Conservation (phyloP, 2,888 invertebrate genomes). For the Drosophila quinaria region DNA sequence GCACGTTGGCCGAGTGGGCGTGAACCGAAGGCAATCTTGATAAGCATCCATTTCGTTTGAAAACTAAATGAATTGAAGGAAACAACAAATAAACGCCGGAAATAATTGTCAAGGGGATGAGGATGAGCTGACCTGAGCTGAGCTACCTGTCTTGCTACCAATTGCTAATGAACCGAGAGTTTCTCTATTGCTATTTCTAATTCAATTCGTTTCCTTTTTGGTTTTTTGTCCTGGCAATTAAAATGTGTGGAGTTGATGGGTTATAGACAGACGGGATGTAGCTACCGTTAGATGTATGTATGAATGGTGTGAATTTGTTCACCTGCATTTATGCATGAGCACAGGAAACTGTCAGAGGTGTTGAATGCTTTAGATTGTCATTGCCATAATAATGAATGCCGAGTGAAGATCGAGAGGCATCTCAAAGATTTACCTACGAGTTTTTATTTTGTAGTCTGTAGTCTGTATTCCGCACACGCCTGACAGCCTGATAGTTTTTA, state of each 20-base stretch:
- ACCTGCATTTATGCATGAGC: constrained; percentile 64
- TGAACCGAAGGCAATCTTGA: constrained; percentile 68
- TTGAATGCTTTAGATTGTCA: constrained; percentile 58
- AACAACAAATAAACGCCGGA: constrained; percentile 60
- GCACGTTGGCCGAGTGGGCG: constrained; percentile 55
- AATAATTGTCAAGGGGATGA: constrained; percentile 74
- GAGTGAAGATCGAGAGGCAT: background rate
- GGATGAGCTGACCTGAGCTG: constrained; percentile 14
- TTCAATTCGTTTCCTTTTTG: constrained; percentile 5
- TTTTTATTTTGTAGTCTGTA: background rate
- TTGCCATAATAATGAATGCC: constrained; percentile 42
- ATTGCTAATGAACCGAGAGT: constrained; percentile 60
- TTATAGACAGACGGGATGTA: constrained; percentile 62
- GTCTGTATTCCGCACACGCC: constrained; percentile 31
- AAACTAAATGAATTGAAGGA: constrained; percentile 7
- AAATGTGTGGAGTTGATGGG: constrained; percentile 37
- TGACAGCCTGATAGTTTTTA: constrained; percentile 31
- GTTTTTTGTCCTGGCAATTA: constrained; percentile 61
- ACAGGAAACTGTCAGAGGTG: constrained; percentile 71
- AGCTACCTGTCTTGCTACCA: constrained; percentile 67
- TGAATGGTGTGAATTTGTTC: constrained; percentile 72
- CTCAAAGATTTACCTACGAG: constrained; percentile 19
- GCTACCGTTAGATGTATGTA: constrained; percentile 66
- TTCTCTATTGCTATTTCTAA: constrained; percentile 23
- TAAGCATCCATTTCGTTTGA: constrained; percentile 56